Base-by-base conservation (phyloP, 1,140 invertebrate genomes). In the Paralvinella palmiformis region DNA sequence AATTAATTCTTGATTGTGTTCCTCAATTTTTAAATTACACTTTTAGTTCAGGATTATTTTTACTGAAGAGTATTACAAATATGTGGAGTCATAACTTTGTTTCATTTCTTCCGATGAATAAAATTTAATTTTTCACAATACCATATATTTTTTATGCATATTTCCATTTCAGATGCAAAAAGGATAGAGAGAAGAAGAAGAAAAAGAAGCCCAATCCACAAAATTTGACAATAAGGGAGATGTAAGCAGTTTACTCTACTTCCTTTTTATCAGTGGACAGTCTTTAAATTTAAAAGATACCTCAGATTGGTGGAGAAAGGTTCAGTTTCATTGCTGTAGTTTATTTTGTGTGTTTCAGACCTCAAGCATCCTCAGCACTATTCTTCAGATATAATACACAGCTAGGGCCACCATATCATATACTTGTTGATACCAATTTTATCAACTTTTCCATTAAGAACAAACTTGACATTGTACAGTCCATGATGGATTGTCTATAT, bases 311-410 rank as follows among this genome's bases (percentile, higher is more conserved):
- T 3, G 10, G 29, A 24, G 13, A 57, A 22, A 15, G 50, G 44
- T 20, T 56, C 32, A 62, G 3, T 48, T 41, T 62, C 10, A 58
- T 31, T 58, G 6, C 55, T 31, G 15, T 29, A 22, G 22, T 59
- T 17, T 37, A 20, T 53, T 59, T 37, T 36, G 62, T 62, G 37
- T 17, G 55, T 69, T 71, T 24, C 68, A 82, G 79, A 50, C 89
- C 92, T 33, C 90, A 96, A 82, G 83, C 85, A 45, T 94, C 93
- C 36, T 94, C 93, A 7, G 93, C 94, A 0, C 77, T 99, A 63
- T 99, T 98, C 78, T 96, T 99, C 73, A 88, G 94, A 77, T 99
- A 99, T 81, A 99, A 99, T 76, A 97, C 91, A n/a, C 95, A 98
- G 77, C 81, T 99, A 1, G 97, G 94, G 1, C 97, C 97, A 15